Percentiles rank a stretch among this genome's conserved stretches.
Evolutionary conservation across 1,140 invertebrate species (phyloP).

Genomic region (Cydia fagiglandana): DNA sequence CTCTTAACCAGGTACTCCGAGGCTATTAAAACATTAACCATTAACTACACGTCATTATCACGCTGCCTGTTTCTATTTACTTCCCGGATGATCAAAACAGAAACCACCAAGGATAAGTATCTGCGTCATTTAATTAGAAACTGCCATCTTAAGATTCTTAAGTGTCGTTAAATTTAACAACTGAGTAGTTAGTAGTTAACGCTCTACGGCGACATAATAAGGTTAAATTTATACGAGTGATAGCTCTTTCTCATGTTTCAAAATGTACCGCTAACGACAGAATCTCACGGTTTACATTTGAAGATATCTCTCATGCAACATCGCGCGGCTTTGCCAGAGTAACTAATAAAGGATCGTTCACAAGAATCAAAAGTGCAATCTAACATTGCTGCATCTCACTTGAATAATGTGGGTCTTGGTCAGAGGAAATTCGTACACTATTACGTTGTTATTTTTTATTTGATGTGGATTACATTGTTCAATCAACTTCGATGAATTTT

Average conservation of each 20-base stretch:
- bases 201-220: conserved; percentile 8
- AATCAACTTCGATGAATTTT: no score
- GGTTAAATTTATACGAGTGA: conserved; percentile 25
- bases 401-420: no score
- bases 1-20: conserved; percentile 36
- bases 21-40: conserved; percentile 41
- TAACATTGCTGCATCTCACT: no score
- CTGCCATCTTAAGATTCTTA: neutral
- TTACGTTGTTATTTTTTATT: no score
- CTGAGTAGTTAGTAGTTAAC: neutral
- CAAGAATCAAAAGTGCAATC: neutral
- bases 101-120: neutral
- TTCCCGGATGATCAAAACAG: conserved; percentile 15
- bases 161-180: conserved; percentile 24
- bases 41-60: conserved; percentile 33
- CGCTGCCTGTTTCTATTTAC: neutral
- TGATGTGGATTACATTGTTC: no score
- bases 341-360: neutral
- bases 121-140: conserved; percentile 3
- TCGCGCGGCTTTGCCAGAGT: neutral
- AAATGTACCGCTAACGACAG: conserved; percentile 20
- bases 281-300: conserved; percentile 20
- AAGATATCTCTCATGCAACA: neutral
- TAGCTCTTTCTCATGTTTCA: conserved; percentile 25
- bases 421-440: no score